A percentile compares a stretch with the other conserved stretches of the same genome.
Evolutionary conservation across 1,140 invertebrate species (phyloP).

Genomic region (Ruditapes philippinarum): DNA sequence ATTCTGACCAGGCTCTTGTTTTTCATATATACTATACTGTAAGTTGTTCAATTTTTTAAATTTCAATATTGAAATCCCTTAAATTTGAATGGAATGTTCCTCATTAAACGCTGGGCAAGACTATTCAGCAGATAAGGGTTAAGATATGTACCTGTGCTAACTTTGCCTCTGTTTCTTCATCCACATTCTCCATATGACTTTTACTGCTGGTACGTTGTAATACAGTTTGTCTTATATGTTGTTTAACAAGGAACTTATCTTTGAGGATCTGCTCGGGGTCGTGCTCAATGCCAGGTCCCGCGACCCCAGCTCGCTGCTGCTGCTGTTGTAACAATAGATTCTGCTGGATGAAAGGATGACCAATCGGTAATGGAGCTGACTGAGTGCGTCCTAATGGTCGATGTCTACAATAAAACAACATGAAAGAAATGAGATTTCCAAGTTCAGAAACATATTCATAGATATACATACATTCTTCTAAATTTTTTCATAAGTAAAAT

Average conservation of each 20-base stretch:
- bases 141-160: conserved; percentile 87
- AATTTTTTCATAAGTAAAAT: too few species aligned
- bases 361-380: conserved; percentile 95
- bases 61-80: too few species aligned
- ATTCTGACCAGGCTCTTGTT: too few species aligned
- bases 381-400: conserved; percentile 84
- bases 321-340: conserved; percentile 89
- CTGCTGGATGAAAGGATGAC: conserved; percentile 95
- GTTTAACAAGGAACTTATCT: conserved; percentile 80
- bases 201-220: conserved; percentile 92
- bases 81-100: too few species aligned
- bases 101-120: too few species aligned
- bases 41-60: too few species aligned
- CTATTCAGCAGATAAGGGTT: too few species aligned
- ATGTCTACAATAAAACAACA: conserved; percentile 74
- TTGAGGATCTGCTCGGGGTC: conserved; percentile 68
- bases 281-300: conserved; percentile 52
- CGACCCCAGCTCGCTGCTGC: conserved; percentile 88
- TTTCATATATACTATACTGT: too few species aligned
- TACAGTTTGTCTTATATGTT: conserved; percentile 96
- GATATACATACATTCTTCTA: too few species aligned
- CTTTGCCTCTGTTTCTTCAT: conserved; percentile 89
- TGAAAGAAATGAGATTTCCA: too few species aligned
- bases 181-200: conserved; percentile 89
- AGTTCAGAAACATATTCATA: too few species aligned